A percentile compares a stretch with the other conserved stretches of the same genome.
Evolutionary conservation across 2,113 vertebrate genomes (phyloP).

Genomic region (Mionectes macconnelli): DNA sequence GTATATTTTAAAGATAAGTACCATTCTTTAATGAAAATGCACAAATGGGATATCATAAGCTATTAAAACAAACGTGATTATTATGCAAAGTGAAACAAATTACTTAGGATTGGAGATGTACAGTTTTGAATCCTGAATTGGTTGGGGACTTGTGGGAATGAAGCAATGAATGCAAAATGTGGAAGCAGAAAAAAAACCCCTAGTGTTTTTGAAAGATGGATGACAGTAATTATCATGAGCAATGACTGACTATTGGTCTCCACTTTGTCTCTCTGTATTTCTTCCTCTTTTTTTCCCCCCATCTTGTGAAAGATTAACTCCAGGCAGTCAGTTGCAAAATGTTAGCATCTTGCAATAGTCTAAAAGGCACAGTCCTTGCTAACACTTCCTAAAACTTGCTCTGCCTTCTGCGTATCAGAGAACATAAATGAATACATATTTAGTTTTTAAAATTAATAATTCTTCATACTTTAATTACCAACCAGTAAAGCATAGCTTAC

Average conservation of each 20-base stretch:
- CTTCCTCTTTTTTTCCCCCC: not conserved
- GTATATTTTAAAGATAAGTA: not conserved
- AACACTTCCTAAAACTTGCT: not conserved
- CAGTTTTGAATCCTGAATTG: not conserved
- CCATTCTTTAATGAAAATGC: conserved; percentile 1
- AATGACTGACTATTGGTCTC: conserved; percentile 47
- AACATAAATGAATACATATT: not conserved
- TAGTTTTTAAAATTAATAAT: not conserved
- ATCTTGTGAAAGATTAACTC: conserved; percentile 16
- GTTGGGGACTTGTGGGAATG: not conserved
- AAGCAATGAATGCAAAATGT: conserved; percentile 29
- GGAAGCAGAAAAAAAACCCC: not conserved
- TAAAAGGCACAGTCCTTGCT: not conserved
- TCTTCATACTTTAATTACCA: not conserved
- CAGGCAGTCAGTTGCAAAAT: not conserved
- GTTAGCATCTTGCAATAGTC: not conserved
- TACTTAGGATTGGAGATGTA: not conserved
- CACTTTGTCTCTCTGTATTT: not conserved
- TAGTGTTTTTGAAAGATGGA: conserved; percentile 47
- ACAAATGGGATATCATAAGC: conserved; percentile 5
- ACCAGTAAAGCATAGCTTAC: not conserved
- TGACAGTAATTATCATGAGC: conserved; percentile 54
- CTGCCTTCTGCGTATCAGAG: not conserved
- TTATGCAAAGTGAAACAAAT: conserved; percentile 48
- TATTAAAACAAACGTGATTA: conserved; percentile 38